Evolutionary conservation across 2,888 invertebrate species (phyloP).

Genomic region (Ceramica pisi): DNA sequence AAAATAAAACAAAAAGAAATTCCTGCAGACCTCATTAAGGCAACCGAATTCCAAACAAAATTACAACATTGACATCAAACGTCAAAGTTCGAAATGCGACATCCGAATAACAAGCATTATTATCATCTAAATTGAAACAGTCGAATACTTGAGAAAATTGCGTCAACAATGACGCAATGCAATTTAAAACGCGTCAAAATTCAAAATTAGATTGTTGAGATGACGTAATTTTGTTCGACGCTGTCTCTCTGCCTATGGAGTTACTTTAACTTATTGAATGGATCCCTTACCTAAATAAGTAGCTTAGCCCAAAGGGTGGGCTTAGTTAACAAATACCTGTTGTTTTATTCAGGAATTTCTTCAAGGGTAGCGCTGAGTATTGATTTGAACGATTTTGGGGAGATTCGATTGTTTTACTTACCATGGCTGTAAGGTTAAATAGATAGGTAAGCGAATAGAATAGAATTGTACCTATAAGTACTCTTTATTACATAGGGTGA

Average conservation of each 20-base stretch:
- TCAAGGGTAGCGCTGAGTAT: constrained; percentile 28
- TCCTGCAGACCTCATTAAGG: constrained; percentile 14
- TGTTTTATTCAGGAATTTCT: constrained; percentile 63
- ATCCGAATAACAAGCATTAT: constrained; percentile 52
- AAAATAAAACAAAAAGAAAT: constrained; percentile 16
- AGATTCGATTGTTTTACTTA: constrained; percentile 27
- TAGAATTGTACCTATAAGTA: no score
- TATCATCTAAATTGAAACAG: constrained; percentile 63
- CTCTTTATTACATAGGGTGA: no score
- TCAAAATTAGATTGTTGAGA: constrained; percentile 49
- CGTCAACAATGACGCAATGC: constrained; percentile 50
- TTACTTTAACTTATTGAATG: constrained; percentile 70
- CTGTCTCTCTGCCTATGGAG: constrained; percentile 51
- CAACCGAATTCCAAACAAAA: constrained; percentile 43
- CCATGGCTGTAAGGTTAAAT: neutral
- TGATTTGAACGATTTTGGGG: constrained; percentile 35
- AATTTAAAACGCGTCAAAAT: constrained; percentile 58
- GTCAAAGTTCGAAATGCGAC: constrained; percentile 44
- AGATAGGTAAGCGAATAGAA: no score
- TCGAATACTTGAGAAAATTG: constrained; percentile 51
- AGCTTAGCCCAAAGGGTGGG: constrained; percentile 58
- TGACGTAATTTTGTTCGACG: constrained; percentile 27
- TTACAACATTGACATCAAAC: constrained; percentile 23
- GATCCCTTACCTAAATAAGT: constrained; percentile 68
- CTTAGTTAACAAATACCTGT: constrained; percentile 59